Percentiles rank a stretch among this genome's conserved stretches.
Evolutionary conservation across 92 coral and sea anemone genomes (phyloP).

Genomic region (Parazoanthus swiftii): DNA sequence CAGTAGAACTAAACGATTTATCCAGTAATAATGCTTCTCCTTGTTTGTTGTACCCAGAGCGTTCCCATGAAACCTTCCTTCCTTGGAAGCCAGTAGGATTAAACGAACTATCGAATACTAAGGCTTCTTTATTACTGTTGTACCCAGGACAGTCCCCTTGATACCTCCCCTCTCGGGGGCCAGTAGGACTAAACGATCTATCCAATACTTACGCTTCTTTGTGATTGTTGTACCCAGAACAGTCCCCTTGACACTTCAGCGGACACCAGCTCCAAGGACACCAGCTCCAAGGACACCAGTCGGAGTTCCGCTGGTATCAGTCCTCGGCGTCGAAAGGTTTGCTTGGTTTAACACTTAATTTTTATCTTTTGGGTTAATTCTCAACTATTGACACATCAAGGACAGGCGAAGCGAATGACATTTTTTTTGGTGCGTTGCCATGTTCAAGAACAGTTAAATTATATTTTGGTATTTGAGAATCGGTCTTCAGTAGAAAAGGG

Average conservation of each 20-base stretch:
- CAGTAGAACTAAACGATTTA: too few species aligned
- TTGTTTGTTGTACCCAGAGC: background rate
- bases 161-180: conserved; percentile 31
- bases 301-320: conserved; percentile 38
- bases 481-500: too few species aligned
- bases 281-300: conserved; percentile 68
- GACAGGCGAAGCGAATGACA: background rate
- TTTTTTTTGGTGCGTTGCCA: too few species aligned
- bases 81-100: too few species aligned
- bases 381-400: background rate
- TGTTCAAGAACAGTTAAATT: too few species aligned
- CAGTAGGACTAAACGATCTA: too few species aligned
- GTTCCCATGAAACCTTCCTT: conserved; percentile 35
- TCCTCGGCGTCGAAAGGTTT: conserved; percentile 24
- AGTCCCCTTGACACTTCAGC: conserved; percentile 43
- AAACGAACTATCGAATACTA: too few species aligned
- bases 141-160: background rate
- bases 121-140: too few species aligned
- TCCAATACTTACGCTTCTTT: too few species aligned
- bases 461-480: too few species aligned
- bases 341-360: background rate
- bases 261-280: conserved; percentile 65
- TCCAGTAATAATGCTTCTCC: too few species aligned
- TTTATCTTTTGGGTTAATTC: too few species aligned
- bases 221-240: background rate